Evolutionary conservation across 1,140 invertebrate species (phyloP), one percentile per base, ranked within the genome.

Genomic region (Hypothenemus hampei): DNA sequence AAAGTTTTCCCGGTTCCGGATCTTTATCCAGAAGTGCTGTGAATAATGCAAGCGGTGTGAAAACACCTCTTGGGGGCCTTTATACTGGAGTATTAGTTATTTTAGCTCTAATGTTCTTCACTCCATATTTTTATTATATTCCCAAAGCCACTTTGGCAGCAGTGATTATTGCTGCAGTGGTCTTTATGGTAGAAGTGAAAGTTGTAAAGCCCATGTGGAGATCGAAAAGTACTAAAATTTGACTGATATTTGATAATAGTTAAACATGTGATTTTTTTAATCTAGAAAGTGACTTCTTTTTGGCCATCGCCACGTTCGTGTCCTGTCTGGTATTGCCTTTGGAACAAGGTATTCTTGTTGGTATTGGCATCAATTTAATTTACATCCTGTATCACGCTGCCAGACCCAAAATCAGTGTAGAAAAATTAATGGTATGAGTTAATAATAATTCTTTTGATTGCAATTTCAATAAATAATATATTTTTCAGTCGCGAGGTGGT

Each of bases 311-410:
- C 1, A 92, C 92, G 2, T 95, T 96, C 65, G 65, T 93, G 8
- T 79, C 86, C 36, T 93, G 90, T 60, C 74, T 96, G 18, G 76
- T 87, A 4, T 70, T 93, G 37, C 87, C 87, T 51, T 72, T 95
- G 37, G 89, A 97, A 76, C 83, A 89, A 69, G 93, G 93, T 40
- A 94, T 97, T 66, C 75, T 95, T 1, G 81, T 87, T 59, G 93
- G 93, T 7, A 84, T 95, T 39, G 84, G 84, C n/a, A 75, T 93
- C n/a, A 93, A 93, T 65, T 76, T 97, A 7, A 73, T 91, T 4
- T 91, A 93, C 61, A 85, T 97, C 35, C 74, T 97, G 3, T 93
- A 95, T 68, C 87, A 92, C 64, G 87, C 88, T 21, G 91, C 93
- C 0, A 76, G 91, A 57, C 92, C 93, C 13, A 89, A 91, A 66